Base-by-base conservation (phyloP, 2,113 vertebrate species). In the Gasterosteus nipponicus region DNA sequence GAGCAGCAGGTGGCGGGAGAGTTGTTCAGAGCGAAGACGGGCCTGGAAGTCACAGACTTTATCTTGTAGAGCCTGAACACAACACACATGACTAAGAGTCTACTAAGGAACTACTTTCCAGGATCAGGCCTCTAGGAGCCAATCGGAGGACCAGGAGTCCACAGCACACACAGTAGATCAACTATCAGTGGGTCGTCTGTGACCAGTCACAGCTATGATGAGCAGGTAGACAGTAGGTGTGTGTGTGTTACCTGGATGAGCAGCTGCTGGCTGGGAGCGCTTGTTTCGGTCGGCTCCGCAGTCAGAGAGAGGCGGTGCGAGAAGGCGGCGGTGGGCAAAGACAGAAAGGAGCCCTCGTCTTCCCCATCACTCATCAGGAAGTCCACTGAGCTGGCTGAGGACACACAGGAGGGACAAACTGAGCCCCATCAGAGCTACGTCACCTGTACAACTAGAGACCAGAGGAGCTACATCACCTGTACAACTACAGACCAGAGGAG, bases 21-120 rank as follows among this genome's bases (percentile, higher is more conserved):
- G 81, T 81, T 95, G 95, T 66, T 95, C 91, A 3, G 87, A 92
- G 16, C 78, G 88, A 78, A 94, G 91, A 79, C 92, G 92, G 78
- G 94, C 87, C 79, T 94, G 93, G 86, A 87, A 92, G 89, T 94
- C 57, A 72, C 78, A 92, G 78, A 87, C 89, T 33, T 92, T 91
- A 80, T 95, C 94, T 89, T 86, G 93, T 57, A 96, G 92, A 3
- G 90, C 93, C 95, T 96, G 92, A 2, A 61, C 58, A 60, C 57
- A 59, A 51, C 51, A 26, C 51, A 29, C 51, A 7, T 38, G 35
- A 7, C 5, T 38, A 33, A 33, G 33, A 4, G 22, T 26, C 22
- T 26, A 26, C 22, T 26, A 26, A 26, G 33, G 33, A 33, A 33
- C 33, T 33, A 33, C 33, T 33, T 33, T 33, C 33, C 5, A 33